Percentiles rank a stretch among this genome's conserved stretches.
Conservation (phyloP, 2,888 invertebrate species). For the Phoenoteleia sp. region DNA sequence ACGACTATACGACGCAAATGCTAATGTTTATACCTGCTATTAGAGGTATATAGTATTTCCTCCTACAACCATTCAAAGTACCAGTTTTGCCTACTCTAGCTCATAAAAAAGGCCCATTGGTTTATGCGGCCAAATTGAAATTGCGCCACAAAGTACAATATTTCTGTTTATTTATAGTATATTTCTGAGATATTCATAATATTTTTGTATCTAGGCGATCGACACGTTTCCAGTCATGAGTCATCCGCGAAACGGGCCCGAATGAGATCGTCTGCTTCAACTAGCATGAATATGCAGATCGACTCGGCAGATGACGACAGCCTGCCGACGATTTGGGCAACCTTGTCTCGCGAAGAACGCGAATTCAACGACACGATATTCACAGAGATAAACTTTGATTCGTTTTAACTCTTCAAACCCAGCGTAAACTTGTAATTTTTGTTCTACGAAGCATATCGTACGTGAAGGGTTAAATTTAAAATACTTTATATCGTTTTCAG, state of each 20-base stretch:
- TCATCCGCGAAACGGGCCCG: neutral
- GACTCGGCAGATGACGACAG: neutral
- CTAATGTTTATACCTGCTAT: neutral
- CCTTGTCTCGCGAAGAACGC: neutral
- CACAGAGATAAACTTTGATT: constrained; percentile 1
- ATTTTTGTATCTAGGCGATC: neutral
- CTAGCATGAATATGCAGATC: neutral
- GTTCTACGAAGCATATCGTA: constrained; percentile 10
- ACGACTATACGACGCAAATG: neutral
- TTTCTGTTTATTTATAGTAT: neutral
- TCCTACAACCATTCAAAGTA: neutral
- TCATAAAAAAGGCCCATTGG: neutral
- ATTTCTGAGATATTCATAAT: neutral
- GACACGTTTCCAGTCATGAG: neutral
- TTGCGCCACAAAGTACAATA: neutral
- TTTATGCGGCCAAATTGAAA: neutral
- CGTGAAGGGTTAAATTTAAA: neutral
- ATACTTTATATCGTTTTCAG: constrained; percentile 12
- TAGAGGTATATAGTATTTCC: neutral
- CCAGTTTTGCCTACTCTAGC: neutral
- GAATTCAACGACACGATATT: neutral
- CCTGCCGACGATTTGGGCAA: neutral
- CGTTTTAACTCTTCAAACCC: neutral
- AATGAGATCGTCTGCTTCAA: neutral
- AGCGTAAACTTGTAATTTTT: constrained; percentile 6